Conservation (phyloP, 2,888 invertebrate genomes). For the Stenodema calcarata region DNA sequence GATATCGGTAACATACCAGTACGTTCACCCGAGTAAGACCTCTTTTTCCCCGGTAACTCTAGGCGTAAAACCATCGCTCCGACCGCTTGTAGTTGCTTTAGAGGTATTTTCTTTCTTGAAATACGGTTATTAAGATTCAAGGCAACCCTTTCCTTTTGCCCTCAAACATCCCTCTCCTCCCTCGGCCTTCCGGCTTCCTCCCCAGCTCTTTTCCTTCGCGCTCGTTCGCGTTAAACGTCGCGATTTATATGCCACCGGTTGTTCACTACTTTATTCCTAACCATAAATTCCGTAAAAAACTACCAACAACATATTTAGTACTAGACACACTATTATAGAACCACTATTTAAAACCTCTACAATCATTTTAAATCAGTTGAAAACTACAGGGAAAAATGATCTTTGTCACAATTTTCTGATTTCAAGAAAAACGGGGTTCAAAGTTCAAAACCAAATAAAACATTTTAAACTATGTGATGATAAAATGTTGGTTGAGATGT, state of each 20-base stretch:
- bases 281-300: not conserved
- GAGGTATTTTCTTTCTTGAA: not conserved
- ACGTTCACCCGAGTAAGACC: not conserved
- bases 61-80: too few species aligned
- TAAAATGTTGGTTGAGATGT: too few species aligned
- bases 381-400: too few species aligned
- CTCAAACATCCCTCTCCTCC: too few species aligned
- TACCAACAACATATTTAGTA: too few species aligned
- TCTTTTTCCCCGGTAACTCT: not conserved
- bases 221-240: not conserved
- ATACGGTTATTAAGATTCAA: not conserved
- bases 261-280: not conserved
- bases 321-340: too few species aligned
- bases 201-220: not conserved
- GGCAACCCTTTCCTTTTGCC: not conserved
- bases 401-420: too few species aligned
- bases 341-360: too few species aligned
- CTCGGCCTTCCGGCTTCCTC: not conserved
- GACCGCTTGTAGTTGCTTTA: not conserved
- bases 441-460: too few species aligned
- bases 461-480: too few species aligned
- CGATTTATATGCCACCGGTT: not conserved
- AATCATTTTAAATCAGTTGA: too few species aligned
- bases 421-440: too few species aligned
- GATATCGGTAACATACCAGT: not conserved